Evolutionary conservation across 2,113 vertebrate genomes (phyloP).

Genomic region (Coracopsis vasa): DNA sequence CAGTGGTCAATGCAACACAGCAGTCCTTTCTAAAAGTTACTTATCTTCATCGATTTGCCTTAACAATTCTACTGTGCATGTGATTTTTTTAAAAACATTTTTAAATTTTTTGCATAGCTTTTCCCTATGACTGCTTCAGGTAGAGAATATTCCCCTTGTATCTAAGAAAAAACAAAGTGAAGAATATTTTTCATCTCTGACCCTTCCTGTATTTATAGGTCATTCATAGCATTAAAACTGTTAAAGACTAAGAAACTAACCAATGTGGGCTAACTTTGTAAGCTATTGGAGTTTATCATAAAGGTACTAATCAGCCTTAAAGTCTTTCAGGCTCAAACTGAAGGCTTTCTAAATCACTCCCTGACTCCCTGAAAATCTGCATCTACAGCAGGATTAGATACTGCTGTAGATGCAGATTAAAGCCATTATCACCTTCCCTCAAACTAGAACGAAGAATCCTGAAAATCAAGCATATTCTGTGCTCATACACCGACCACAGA

Average conservation of each 20-base stretch:
- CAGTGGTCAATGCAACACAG: accelerated
- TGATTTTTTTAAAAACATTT: neutral
- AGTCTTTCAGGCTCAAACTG: neutral
- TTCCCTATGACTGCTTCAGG: neutral
- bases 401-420: neutral
- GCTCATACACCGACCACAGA: no score
- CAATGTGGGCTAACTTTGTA: accelerated
- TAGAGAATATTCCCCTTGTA: neutral
- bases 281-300: neutral
- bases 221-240: neutral
- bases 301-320: neutral
- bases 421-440: neutral
- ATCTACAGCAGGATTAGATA: neutral
- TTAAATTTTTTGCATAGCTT: neutral
- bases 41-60: accelerated
- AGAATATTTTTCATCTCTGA: accelerated
- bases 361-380: neutral
- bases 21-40: neutral
- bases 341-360: neutral
- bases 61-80: accelerated
- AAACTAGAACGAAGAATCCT: neutral
- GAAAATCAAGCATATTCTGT: neutral
- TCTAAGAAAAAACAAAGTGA: accelerated
- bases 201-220: neutral
- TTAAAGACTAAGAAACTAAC: neutral